A percentile compares a stretch with the other conserved stretches of the same genome.
Conservation (phyloP, 2,797 vertebrate genomes). For the Sebastolobus alascanus region DNA sequence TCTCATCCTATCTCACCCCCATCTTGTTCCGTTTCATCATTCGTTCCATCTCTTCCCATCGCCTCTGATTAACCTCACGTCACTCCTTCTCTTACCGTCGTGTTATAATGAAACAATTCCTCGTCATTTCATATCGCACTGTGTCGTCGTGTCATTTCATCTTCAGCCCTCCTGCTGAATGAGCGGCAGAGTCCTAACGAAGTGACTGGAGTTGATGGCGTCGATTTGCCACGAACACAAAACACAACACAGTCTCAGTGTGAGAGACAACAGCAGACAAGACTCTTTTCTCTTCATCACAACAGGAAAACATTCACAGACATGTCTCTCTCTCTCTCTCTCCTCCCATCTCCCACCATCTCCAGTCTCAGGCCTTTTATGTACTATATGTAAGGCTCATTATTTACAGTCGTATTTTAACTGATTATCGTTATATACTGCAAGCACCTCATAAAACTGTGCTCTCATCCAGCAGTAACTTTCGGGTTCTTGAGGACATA, state of each 20-base stretch:
- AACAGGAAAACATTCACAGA: slow-evolving; percentile 54
- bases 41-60: slow-evolving; percentile 1
- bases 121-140: slow-evolving; percentile 1
- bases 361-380: slow-evolving; percentile 24
- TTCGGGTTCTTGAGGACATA: neutral
- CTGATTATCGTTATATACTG: neutral
- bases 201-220: slow-evolving; percentile 59
- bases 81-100: neutral
- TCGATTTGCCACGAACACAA: slow-evolving; percentile 35
- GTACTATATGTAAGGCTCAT: neutral
- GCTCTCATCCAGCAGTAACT: neutral
- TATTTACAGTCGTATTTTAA: neutral
- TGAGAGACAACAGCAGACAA: slow-evolving; percentile 54
- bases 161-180: slow-evolving; percentile 6
- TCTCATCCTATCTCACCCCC: neutral
- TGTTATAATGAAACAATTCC: neutral
- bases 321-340: slow-evolving; percentile 23
- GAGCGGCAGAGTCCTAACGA: slow-evolving; percentile 46
- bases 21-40: slow-evolving; percentile 31
- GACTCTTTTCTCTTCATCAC: slow-evolving; percentile 58
- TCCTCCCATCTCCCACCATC: slow-evolving; percentile 40
- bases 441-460: neutral
- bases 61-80: slow-evolving; percentile 20
- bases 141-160: slow-evolving; percentile 5
- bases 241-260: slow-evolving; percentile 63